Base-by-base conservation (phyloP, 2,888 invertebrate genomes). In the Cepaea hortensis region DNA sequence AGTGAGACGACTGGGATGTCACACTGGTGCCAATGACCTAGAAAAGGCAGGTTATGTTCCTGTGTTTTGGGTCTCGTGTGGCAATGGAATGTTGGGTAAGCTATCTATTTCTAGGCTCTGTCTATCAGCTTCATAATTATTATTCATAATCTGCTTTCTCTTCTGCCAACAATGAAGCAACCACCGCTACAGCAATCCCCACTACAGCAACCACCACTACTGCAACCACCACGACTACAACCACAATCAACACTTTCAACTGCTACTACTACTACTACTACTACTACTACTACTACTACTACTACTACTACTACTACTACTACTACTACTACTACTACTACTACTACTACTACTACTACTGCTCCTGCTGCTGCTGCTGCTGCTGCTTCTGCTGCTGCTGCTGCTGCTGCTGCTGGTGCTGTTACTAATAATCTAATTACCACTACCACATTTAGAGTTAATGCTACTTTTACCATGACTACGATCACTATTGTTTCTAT, bases 271-370 rank as follows among this genome's bases (percentile, higher is more conserved):
- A 18, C 68, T 68, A 68, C 68, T 18, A 68, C 11, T 20, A 20
- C 11, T 68, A 15, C 11, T 68, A 68, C 11, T 68, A 68, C 11
- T 20, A 6, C 68, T 68, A 68, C 68, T 68, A 68, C 68, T 18
- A 68, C 15, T 20, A 20, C 68, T 68, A 68, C 68, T 68, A 18
- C 15, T 68, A 68, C 15, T 20, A 20, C 18, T 68, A 68, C 15
- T 3, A 68, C 18, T 20, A 20, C 18, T 68, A 15, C 68, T 68
- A 3, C 68, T 15, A 68, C 68, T 68, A 18, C 18, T 11, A 6
- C 68, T 68, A 68, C 68, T 68, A 68, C 68, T 68, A 68, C 68
- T 20, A 20, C 68, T 68, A 68, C 68, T 68, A 73, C 73, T 73
- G 62, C 80, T 61, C 5, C 80, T 61, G 62, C 62, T 80, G 11